A percentile compares a stretch with the other conserved stretches of the same genome.
phyloP scores from a whole-genome alignment of 2,113 vertebrate species.

The Synchiropus splendidus region DNA sequence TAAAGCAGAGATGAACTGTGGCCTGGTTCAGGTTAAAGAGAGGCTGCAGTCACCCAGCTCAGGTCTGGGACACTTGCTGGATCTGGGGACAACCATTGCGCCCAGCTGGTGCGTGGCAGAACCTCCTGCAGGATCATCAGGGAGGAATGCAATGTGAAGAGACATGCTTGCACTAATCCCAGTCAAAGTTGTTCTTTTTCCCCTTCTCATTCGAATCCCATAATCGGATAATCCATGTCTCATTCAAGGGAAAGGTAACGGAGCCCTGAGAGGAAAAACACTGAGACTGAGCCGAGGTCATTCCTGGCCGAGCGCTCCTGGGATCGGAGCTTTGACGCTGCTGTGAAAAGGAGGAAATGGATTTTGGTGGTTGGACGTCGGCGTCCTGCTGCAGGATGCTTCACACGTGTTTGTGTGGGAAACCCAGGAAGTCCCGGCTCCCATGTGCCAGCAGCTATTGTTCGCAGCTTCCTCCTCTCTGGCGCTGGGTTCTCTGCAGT shows the following conservation, averaged over 20 bases:
- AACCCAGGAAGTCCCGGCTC: conserved; percentile 64
- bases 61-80: no score
- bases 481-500: conserved; percentile 26
- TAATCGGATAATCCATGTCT: conserved; percentile 46
- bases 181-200: conserved; percentile 34
- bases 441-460: conserved; percentile 61
- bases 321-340: conserved; percentile 7
- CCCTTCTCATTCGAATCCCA: conserved; percentile 40
- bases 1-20: no score
- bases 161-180: conserved; percentile 36
- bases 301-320: background rate
- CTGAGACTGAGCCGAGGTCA: conserved; percentile 12
- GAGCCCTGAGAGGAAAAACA: conserved; percentile 29
- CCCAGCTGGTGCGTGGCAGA: no score
- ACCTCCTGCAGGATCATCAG: conserved; percentile 25
- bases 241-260: conserved; percentile 24
- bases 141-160: conserved; percentile 45
- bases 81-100: no score
- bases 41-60: no score
- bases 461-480: conserved; percentile 51
- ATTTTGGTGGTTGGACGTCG: background rate
- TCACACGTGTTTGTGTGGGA: conserved; percentile 62
- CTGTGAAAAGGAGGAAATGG: conserved; percentile 1
- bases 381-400: background rate
- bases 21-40: no score